Percentiles rank a stretch among this genome's conserved stretches.
Conservation (phyloP, 2,797 vertebrate species). For the Anolis apletophallus region DNA sequence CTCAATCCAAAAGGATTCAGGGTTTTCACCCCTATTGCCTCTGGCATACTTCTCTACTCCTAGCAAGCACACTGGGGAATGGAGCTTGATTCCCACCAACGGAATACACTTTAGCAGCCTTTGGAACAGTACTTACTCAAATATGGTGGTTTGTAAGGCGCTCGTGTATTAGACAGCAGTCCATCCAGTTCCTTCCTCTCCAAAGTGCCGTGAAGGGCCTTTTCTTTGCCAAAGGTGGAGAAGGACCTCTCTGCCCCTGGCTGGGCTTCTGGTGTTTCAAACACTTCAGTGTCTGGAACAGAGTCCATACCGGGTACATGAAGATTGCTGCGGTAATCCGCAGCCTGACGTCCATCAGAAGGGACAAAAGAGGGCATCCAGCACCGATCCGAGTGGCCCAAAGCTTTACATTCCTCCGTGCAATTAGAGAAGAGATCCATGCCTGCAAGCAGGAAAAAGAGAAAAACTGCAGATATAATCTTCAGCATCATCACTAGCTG, state of each 20-base stretch:
- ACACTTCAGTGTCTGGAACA: conserved; percentile 97
- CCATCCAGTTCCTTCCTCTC: conserved; percentile 96
- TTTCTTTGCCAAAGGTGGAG: conserved; percentile 99
- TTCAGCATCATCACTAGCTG: conserved; percentile 35
- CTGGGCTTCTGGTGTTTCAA: conserved; percentile 87
- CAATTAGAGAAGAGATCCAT: conserved; percentile 99
- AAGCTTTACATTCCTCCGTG: conserved; percentile 98
- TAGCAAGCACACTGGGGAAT: conserved; percentile 39
- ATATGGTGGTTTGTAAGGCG: conserved; percentile 93
- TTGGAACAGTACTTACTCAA: conserved; percentile 90
- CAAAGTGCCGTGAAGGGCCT: conserved; percentile 95
- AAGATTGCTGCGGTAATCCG: conserved; percentile 98
- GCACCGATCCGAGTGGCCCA: conserved; percentile 98
- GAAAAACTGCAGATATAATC: conserved; percentile 64
- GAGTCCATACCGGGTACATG: conserved; percentile 99
- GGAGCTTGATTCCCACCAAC: conserved; percentile 50
- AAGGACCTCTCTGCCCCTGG: conserved; percentile 93
- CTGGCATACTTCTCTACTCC: conserved; percentile 38
- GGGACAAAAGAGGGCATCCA: conserved; percentile 99
- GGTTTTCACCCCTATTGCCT: conserved; percentile 9
- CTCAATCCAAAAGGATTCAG: conserved; percentile 47
- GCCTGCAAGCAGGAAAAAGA: conserved; percentile 78
- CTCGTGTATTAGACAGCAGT: conserved; percentile 92
- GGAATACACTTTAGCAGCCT: conserved; percentile 48
- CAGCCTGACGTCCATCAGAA: conserved; percentile 93